A percentile compares a stretch with the other conserved stretches of the same genome.
These are phyloP conservation scores for Sussaba pulchella DNA, from an alignment of 2,888 invertebrate species.

Conservation along the genomic window DNA sequence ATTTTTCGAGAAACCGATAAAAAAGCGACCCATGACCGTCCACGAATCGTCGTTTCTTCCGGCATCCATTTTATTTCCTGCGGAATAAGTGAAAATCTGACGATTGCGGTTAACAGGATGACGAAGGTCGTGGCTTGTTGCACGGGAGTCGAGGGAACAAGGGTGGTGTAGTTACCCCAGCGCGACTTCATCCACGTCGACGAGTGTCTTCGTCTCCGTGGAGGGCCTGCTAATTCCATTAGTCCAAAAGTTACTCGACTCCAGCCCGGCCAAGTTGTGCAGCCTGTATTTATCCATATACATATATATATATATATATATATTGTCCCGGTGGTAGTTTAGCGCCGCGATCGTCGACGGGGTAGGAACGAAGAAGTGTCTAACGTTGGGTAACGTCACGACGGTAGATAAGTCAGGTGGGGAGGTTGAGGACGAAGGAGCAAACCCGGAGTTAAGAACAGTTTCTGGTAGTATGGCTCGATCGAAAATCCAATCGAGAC, in stretches of 20 bases:
- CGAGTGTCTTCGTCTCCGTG: constrained; percentile 62
- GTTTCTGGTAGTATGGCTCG: constrained; percentile 65
- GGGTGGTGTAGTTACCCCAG: constrained; percentile 29
- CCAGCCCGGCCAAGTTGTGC: constrained; percentile 38
- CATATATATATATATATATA: constrained; percentile 21
- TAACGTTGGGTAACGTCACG: constrained; percentile 27
- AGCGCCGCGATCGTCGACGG: constrained; percentile 55
- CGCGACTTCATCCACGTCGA: constrained; percentile 59
- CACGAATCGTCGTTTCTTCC: background rate
- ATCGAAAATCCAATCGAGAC: constrained; percentile 71
- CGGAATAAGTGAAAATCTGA: constrained; percentile 56
- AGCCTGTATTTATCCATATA: constrained; percentile 6
- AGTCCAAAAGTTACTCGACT: constrained; percentile 73
- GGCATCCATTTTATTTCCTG: background rate
- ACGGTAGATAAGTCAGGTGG: constrained; percentile 24
- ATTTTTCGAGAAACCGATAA: no score
- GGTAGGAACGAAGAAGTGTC: constrained; percentile 37
- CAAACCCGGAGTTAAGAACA: constrained; percentile 57
- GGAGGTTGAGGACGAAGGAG: constrained; percentile 27
- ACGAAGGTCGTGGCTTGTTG: constrained; percentile 42
- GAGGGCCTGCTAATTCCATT: constrained; percentile 75
- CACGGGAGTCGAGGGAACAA: constrained; percentile 42
- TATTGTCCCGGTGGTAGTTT: constrained; percentile 41
- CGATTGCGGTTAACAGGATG: constrained; percentile 43
- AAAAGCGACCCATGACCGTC: no score